These are phyloP conservation scores for Heloderma charlesbogerti DNA, from an alignment of 2,113 vertebrate genomes.

Conservation along the genomic window DNA sequence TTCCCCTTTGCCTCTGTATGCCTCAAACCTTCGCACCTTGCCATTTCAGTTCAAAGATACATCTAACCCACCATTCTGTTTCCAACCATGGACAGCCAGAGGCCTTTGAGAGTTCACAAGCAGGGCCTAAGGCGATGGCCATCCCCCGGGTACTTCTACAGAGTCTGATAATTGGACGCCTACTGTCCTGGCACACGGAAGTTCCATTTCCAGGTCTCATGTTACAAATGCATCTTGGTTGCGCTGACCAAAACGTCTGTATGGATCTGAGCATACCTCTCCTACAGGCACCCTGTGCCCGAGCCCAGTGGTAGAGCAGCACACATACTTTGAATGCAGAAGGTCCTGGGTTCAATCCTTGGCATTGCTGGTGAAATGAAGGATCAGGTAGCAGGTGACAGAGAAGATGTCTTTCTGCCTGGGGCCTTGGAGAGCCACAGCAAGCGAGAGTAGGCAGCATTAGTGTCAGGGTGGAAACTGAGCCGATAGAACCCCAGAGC, in stretches of 20 bases:
- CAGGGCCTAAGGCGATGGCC: not conserved
- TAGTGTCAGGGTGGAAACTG: too few species aligned
- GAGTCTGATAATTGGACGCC: too few species aligned
- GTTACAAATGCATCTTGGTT: not conserved
- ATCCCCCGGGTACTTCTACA: not conserved
- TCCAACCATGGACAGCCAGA: not conserved
- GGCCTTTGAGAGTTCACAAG: not conserved
- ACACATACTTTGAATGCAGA: not conserved
- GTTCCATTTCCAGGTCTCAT: not conserved
- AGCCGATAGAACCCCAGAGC: too few species aligned
- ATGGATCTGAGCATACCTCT: not conserved
- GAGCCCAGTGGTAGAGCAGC: not conserved
- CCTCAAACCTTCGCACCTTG: too few species aligned
- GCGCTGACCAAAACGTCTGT: not conserved
- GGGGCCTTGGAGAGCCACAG: not conserved
- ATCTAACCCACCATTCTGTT: not conserved
- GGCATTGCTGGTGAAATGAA: not conserved
- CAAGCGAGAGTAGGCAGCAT: not conserved
- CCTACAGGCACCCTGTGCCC: not conserved
- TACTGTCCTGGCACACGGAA: not conserved
- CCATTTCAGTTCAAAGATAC: not conserved
- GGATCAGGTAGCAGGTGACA: not conserved
- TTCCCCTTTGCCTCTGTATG: too few species aligned
- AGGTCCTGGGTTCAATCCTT: not conserved
- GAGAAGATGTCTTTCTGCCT: too few species aligned